These are phyloP conservation scores for Lamprologus lemairii DNA, from an alignment of 2,113 vertebrate species.

Conservation along the genomic window DNA sequence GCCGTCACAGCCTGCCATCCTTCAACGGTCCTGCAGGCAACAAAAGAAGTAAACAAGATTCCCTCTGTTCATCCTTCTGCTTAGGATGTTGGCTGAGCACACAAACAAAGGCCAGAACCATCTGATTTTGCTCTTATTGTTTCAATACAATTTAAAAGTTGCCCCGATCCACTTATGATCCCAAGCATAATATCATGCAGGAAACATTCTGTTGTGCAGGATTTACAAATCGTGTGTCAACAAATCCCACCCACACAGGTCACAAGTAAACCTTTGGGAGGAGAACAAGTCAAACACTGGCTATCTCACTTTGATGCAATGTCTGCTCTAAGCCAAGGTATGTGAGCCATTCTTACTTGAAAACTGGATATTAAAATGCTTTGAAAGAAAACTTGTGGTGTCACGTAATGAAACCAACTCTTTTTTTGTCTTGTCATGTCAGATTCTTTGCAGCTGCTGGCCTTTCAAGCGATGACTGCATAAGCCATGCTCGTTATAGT, in stretches of 20 bases:
- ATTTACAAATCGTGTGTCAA: slow-evolving; percentile 22
- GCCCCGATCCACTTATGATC: background rate
- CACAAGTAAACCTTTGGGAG: slow-evolving; percentile 17
- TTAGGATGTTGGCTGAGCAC: background rate
- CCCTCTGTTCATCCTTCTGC: background rate
- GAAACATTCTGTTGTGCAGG: slow-evolving; percentile 31
- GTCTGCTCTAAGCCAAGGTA: slow-evolving; percentile 13
- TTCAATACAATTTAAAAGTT: background rate
- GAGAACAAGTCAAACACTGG: slow-evolving; percentile 37
- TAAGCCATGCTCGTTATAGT: background rate
- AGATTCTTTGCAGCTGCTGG: background rate
- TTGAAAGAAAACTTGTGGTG: slow-evolving; percentile 21
- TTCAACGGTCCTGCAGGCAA: background rate
- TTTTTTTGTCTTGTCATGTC: background rate
- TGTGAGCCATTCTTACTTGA: slow-evolving; percentile 21
- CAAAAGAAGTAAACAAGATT: slow-evolving; percentile 27
- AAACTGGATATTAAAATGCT: slow-evolving; percentile 12
- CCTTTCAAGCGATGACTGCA: background rate
- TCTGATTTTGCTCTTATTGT: background rate
- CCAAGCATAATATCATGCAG: slow-evolving; percentile 10
- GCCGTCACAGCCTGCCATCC: background rate
- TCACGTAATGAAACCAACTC: background rate
- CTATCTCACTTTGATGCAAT: slow-evolving; percentile 38
- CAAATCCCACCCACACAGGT: slow-evolving; percentile 11
- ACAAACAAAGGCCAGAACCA: background rate